A percentile compares a stretch with the other conserved stretches of the same genome.
These are phyloP conservation scores for Aegithalos caudatus DNA, from an alignment of 2,113 vertebrate genomes.

Conservation along the genomic window DNA sequence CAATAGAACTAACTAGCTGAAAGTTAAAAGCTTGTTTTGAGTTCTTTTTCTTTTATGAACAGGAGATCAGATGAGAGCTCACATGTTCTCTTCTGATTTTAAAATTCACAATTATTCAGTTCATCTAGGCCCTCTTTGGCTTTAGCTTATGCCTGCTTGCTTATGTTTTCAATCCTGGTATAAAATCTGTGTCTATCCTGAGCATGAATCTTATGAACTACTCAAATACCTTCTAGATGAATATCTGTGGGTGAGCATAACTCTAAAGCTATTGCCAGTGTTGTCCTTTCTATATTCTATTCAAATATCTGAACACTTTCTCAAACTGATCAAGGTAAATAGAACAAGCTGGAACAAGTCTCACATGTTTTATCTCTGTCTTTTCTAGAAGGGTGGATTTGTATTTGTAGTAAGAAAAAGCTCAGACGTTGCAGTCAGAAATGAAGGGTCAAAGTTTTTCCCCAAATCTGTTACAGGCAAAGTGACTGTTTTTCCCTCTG, in stretches of 20 bases:
- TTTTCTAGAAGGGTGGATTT: background rate
- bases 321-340: slow-evolving; percentile 9
- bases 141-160: background rate
- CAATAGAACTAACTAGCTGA: background rate
- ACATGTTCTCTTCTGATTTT: background rate
- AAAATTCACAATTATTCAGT: background rate
- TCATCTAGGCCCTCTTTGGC: background rate
- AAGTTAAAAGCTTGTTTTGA: background rate
- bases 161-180: background rate
- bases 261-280: background rate
- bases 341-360: slow-evolving; percentile 22
- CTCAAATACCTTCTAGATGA: background rate
- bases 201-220: background rate
- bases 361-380: background rate
- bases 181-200: background rate
- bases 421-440: background rate
- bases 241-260: background rate
- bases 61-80: background rate
- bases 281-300: background rate
- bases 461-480: background rate
- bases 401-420: background rate
- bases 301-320: slow-evolving; percentile 9
- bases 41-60: background rate
- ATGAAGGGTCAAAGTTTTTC: background rate
- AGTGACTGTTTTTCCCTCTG: background rate